These are phyloP conservation scores for Brachypterus glaber DNA, from an alignment of 2,888 invertebrate species.

Conservation along the genomic window DNA sequence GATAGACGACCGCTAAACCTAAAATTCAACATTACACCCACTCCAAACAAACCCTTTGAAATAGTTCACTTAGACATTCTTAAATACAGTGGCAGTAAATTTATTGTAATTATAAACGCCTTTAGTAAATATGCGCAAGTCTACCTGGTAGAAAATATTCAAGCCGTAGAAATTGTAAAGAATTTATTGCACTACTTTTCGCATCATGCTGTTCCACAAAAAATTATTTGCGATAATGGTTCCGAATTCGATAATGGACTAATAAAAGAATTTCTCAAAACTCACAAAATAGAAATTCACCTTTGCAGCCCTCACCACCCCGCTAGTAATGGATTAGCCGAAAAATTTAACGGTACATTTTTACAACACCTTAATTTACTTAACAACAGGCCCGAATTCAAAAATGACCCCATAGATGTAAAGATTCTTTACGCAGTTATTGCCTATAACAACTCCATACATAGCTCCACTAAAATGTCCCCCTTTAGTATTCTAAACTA, in stretches of 20 bases:
- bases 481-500: conserved; percentile 5
- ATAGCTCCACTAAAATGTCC: neutral
- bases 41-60: conserved; percentile 13
- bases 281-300: too few species aligned
- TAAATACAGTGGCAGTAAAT: neutral
- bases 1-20: conserved; percentile 12
- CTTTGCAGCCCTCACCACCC: conserved; percentile 9
- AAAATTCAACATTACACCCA: conserved; percentile 11
- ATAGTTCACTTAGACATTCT: conserved; percentile 1
- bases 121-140: conserved; percentile 7
- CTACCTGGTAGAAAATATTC: neutral
- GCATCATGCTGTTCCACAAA: conserved; percentile 2
- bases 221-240: conserved; percentile 5
- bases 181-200: conserved; percentile 3
- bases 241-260: too few species aligned
- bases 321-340: conserved; percentile 6
- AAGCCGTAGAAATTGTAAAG: too few species aligned
- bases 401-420: too few species aligned
- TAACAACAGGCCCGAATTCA: too few species aligned
- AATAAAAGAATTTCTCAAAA: conserved; percentile 1
- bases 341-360: conserved; percentile 7
- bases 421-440: conserved; percentile 6
- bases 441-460: conserved; percentile 7
- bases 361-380: too few species aligned
- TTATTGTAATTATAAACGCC: conserved; percentile 4